Base-by-base conservation (phyloP, 1,140 invertebrate genomes). In the Philopotamus ludificatus region DNA sequence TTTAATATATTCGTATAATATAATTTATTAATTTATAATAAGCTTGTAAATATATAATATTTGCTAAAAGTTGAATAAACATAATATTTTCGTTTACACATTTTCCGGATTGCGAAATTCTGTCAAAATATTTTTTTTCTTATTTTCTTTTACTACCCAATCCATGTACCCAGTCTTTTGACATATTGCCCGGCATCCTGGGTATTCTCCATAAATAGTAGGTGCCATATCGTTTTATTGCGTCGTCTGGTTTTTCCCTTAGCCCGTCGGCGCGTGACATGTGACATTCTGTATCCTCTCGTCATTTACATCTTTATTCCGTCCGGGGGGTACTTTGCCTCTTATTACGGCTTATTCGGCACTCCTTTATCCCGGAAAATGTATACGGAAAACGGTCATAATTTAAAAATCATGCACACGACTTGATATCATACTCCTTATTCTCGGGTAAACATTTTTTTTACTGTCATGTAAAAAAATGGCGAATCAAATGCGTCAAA, bases 291-390 rank as follows among this genome's bases (percentile, higher is more conserved):
- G 34, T 57, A 57, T 57, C 54, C 54, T 57, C 21, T 57, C 54
- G 54, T 57, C 54, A 57, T 57, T 57, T 57, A 57, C 54, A 57
- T 57, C 54, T 57, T 57, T 57, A 57, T 57, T 57, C 42, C 42
- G 54, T 57, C 54, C 23, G 42, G 54, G 54, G 54, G n/a, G n/a
- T n/a, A n/a, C 42, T 57, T 34, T 28, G 54, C 54, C 54, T 57
- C 54, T 57, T 57, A 57, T 57, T 57, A 57, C 54, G 54, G n/a
- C 34, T 41, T 57, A 16, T 57, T 57, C 42, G 10, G 54, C 28
- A 26, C 23, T 53, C 23, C 28, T 53, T 53, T 53, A 25, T 53
- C n/a, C n/a, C n/a, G n/a, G n/a, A n/a, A n/a, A n/a, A n/a, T n/a
- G n/a, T n/a, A n/a, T n/a, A n/a, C n/a, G n/a, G n/a, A n/a, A n/a